These are phyloP conservation scores for Echiichthys vipera DNA, from an alignment of 2,797 vertebrate species.

Conservation along the genomic window DNA sequence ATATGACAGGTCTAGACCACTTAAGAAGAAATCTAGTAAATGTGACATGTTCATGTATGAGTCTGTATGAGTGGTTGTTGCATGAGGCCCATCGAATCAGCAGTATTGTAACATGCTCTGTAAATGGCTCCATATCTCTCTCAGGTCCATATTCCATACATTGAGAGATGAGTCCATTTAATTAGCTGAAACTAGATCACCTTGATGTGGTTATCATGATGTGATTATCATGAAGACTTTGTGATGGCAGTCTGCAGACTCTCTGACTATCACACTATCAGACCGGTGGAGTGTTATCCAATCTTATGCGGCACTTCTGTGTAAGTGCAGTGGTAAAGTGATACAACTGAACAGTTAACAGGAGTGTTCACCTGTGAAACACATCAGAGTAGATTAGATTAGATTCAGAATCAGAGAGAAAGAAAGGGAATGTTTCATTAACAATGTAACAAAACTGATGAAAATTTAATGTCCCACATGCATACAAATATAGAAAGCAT, in stretches of 20 bases:
- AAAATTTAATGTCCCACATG: neutral
- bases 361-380: neutral
- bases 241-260: slow-evolving; percentile 22
- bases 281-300: neutral
- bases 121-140: slow-evolving; percentile 1
- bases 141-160: slow-evolving; percentile 26
- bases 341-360: slow-evolving; percentile 36
- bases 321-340: slow-evolving; percentile 48
- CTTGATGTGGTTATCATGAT: too few species aligned
- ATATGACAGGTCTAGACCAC: neutral
- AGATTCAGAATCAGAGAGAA: slow-evolving; percentile 10
- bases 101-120: neutral
- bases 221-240: slow-evolving; percentile 43
- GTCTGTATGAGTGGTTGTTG: neutral
- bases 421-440: neutral
- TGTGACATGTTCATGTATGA: neutral
- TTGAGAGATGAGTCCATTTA: slow-evolving; percentile 30
- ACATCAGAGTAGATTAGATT: slow-evolving; percentile 7
- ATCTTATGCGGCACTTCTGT: slow-evolving; percentile 23
- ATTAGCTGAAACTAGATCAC: slow-evolving; percentile 36
- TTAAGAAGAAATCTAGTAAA: neutral
- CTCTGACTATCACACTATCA: slow-evolving; percentile 14
- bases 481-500: neutral
- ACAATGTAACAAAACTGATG: neutral
- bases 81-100: neutral